Evolutionary conservation across 2,888 invertebrate species (phyloP).

Genomic region (Leucoma salicis): DNA sequence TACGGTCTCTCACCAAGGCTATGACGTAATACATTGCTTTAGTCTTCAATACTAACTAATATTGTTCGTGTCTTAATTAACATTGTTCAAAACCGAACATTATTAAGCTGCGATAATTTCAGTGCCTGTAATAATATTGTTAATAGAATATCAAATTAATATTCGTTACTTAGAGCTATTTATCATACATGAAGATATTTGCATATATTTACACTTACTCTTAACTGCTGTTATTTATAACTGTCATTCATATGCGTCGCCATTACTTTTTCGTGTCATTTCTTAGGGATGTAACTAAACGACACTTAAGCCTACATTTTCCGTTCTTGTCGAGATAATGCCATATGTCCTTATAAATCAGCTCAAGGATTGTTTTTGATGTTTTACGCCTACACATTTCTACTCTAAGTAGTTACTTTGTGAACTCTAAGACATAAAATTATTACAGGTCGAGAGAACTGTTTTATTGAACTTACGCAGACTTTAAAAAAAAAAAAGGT

Average conservation of each 20-base stretch:
- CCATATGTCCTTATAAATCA: conserved; percentile 4
- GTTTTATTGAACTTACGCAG: too few species aligned
- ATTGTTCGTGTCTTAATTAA: conserved; percentile 9
- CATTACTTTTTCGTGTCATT: conserved; percentile 19
- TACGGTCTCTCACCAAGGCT: conserved; percentile 3
- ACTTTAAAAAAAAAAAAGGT: too few species aligned
- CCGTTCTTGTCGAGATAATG: conserved; percentile 9
- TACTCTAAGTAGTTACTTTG: too few species aligned
- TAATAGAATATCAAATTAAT: background rate
- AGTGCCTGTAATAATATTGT: background rate
- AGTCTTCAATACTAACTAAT: conserved; percentile 2
- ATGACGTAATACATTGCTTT: conserved; percentile 5
- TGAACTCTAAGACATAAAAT: too few species aligned
- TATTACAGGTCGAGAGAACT: too few species aligned
- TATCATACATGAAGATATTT: background rate
- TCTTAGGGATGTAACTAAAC: conserved; percentile 17
- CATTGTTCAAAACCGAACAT: conserved; percentile 1
- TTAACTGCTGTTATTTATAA: conserved; percentile 21
- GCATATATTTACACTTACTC: conserved; percentile 16
- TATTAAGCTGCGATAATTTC: background rate
- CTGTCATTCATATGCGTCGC: conserved; percentile 17
- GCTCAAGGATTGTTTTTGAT: conserved; percentile 2
- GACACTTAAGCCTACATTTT: conserved; percentile 21
- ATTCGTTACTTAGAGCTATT: too few species aligned
- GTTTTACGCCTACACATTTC: background rate